Base-by-base conservation (phyloP, 2,797 vertebrate species). In the Sciaenops ocellatus region DNA sequence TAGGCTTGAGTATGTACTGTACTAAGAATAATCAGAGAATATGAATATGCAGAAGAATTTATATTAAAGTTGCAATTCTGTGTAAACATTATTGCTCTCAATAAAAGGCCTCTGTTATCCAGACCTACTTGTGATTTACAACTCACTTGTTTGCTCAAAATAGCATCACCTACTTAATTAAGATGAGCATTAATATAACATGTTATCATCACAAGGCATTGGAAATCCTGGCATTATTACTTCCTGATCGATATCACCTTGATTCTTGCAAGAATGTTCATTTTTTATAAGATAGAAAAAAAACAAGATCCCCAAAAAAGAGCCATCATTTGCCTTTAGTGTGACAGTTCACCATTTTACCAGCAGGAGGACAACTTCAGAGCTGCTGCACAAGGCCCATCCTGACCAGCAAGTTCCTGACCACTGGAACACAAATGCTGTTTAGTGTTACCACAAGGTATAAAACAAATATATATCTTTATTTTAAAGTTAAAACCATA, bases 331-430 rank as follows among this genome's bases (percentile, higher is more conserved):
- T 68, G 6, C 52, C 20, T 80, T 73, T 69, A 56, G 70, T 79
- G 56, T 48, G 80, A 84, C 80, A 87, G 74, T 89, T 90, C 76
- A 78, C 56, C 38, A 13, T 73, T 78, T 85, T 69, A 69, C 85
- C 87, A 88, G 74, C 76, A 87, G 86, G 83, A 87, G 85, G 87
- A 87, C 61, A 24, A 50, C 28, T 68, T 76, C 47, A 60, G 66
- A 72, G 59, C 63, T 72, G 78, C 30, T 30, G 15, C 22, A 59
- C 50, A 22, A 6, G 46, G 62, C 28, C 48, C 42, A 24, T 28
- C 30, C 42, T 48, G 3, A 52, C 22, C 20, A 44, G 24, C 38
- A 26, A 44, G 73, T 65, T 59, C 57, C 63, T 64, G 62, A 69
- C 10, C 22, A 51, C 62, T 52, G 76, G 73, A 70, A 8, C 34